Conservation (phyloP, 1,140 invertebrate genomes). For the Solenopsis invicta region DNA sequence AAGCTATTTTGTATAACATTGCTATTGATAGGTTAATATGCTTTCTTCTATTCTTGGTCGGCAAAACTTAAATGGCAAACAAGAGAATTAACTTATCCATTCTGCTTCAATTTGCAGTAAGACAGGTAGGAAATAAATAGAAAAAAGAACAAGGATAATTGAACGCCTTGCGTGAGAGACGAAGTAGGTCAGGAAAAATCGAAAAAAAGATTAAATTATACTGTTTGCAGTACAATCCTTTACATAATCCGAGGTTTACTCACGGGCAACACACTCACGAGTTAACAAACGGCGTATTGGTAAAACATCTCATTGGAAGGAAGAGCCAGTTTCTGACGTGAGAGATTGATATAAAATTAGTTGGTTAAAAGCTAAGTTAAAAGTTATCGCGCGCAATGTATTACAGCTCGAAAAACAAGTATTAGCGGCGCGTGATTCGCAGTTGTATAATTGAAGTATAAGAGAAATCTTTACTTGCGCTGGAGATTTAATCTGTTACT, state of each 20-base stretch:
- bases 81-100: constrained; percentile 60
- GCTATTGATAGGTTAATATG: constrained; percentile 45
- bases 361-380: constrained; percentile 48
- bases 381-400: constrained; percentile 46
- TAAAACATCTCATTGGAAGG: constrained; percentile 9
- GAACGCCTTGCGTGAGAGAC: constrained; percentile 53
- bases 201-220: constrained; percentile 60
- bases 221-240: constrained; percentile 48
- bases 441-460: constrained; percentile 60
- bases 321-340: constrained; percentile 8
- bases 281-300: constrained; percentile 23
- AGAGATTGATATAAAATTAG: constrained; percentile 43
- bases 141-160: constrained; percentile 52
- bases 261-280: neutral
- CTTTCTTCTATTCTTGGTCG: neutral
- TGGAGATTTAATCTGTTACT: constrained; percentile 58
- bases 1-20: neutral
- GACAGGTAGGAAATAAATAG: constrained; percentile 47
- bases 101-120: constrained; percentile 56
- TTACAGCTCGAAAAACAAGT: constrained; percentile 39
- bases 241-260: constrained; percentile 42
- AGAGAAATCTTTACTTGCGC: constrained; percentile 54
- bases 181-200: constrained; percentile 55
- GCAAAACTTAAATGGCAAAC: constrained; percentile 36
- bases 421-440: constrained; percentile 11